phyloP scores from a whole-genome alignment of 1,140 invertebrate species.

The Cherax destructor region DNA sequence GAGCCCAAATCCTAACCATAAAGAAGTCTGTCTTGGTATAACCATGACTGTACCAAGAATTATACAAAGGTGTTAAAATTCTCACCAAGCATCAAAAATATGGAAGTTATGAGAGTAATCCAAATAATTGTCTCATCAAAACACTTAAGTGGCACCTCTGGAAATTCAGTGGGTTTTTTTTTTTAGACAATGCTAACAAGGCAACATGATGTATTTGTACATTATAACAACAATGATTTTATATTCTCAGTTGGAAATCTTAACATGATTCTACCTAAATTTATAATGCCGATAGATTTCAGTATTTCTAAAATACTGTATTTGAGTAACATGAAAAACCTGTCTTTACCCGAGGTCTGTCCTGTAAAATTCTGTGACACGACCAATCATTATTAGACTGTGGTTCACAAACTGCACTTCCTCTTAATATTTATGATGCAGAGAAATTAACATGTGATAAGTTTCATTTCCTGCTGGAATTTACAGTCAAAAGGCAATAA shows the following conservation, averaged over 20 bases:
- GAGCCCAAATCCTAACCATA: slow-evolving; percentile 36
- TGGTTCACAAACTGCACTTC: background rate
- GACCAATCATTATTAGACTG: background rate
- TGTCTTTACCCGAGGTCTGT: slow-evolving; percentile 1
- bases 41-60: slow-evolving; percentile 23
- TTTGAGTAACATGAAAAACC: background rate
- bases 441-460: background rate
- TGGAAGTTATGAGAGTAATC: slow-evolving; percentile 14
- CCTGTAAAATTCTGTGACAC: background rate
- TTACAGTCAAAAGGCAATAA: slow-evolving; percentile 28
- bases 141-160: slow-evolving; percentile 28
- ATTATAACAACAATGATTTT: slow-evolving; percentile 54
- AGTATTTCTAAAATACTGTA: background rate
- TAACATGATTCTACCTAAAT: slow-evolving; percentile 7
- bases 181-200: slow-evolving; percentile 60
- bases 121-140: slow-evolving; percentile 27
- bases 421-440: background rate
- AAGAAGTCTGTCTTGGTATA: slow-evolving; percentile 43
- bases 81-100: slow-evolving; percentile 23
- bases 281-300: background rate
- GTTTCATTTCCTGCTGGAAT: background rate
- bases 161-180: slow-evolving; percentile 14
- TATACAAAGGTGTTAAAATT: slow-evolving; percentile 45
- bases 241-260: background rate
- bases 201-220: slow-evolving; percentile 66